Evolutionary conservation across 2,797 vertebrate genomes (phyloP).

Genomic region (Cyclopterus lumpus): DNA sequence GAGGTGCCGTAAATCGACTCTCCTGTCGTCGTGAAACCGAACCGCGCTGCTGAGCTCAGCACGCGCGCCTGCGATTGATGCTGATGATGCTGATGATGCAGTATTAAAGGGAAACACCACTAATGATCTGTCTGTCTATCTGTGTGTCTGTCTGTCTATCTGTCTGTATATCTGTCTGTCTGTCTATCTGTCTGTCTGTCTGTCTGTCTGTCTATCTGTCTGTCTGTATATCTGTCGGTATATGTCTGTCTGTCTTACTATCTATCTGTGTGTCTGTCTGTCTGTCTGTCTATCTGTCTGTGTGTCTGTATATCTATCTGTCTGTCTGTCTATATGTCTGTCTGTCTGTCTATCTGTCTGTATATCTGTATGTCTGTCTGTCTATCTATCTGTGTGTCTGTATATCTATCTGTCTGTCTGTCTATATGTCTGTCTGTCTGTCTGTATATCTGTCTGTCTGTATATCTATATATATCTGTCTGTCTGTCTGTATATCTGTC

Average conservation of each 20-base stretch:
- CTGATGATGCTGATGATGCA: not conserved
- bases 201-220: slow-evolving; percentile 5
- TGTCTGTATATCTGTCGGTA: slow-evolving; percentile 11
- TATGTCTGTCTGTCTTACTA: slow-evolving; percentile 1
- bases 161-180: not conserved
- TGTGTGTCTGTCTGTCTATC: not conserved
- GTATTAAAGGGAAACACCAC: not conserved
- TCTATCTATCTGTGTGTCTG: no score
- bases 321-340: slow-evolving; percentile 31
- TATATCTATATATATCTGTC: no score
- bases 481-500: not conserved
- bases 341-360: not conserved
- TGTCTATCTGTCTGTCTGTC: slow-evolving; percentile 19
- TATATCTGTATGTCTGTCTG: no score
- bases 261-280: slow-evolving; percentile 22
- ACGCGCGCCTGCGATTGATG: not conserved
- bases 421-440: not conserved
- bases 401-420: not conserved
- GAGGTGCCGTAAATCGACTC: slow-evolving; percentile 44
- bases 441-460: not conserved
- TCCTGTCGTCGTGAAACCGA: slow-evolving; percentile 46
- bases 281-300: slow-evolving; percentile 4
- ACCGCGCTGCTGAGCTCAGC: slow-evolving; percentile 41
- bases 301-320: slow-evolving; percentile 17
- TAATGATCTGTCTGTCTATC: not conserved